Evolutionary conservation across 92 coral and sea anemone genomes (phyloP).

Genomic region (Nematostella vectensis): DNA sequence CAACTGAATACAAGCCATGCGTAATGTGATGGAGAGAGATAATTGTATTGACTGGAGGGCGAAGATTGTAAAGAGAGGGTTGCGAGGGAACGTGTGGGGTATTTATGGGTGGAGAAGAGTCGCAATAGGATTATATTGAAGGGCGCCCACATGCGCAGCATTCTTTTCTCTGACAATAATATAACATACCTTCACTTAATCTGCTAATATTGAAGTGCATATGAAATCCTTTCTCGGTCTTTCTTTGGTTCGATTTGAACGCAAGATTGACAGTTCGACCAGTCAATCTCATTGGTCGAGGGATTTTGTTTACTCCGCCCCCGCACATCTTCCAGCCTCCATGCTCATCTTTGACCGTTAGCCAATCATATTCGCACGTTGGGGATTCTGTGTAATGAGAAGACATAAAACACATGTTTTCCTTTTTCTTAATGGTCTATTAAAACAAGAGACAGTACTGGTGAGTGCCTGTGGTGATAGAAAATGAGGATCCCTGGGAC

Average conservation of each 20-base stretch:
- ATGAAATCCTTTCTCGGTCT: conserved; percentile 38
- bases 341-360: conserved; percentile 47
- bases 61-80: too few species aligned
- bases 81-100: too few species aligned
- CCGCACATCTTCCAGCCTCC: conserved; percentile 45
- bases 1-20: too few species aligned
- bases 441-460: neutral
- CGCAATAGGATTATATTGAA: too few species aligned
- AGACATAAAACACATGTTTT: neutral
- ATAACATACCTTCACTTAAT: conserved; percentile 33
- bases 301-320: conserved; percentile 29
- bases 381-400: conserved; percentile 13
- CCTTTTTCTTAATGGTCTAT: neutral
- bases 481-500: too few species aligned
- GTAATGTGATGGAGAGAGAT: too few species aligned
- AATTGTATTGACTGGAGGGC: too few species aligned
- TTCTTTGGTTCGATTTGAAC: conserved; percentile 37
- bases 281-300: conserved; percentile 27
- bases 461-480: too few species aligned
- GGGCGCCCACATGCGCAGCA: too few species aligned
- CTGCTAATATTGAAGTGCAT: conserved; percentile 57
- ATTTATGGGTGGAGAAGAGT: too few species aligned
- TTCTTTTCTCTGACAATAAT: too few species aligned
- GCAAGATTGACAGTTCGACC: conserved; percentile 37
- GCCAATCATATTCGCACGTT: conserved; percentile 36